Base-by-base conservation (phyloP, 2,797 vertebrate genomes). In the Muscicapa striata region DNA sequence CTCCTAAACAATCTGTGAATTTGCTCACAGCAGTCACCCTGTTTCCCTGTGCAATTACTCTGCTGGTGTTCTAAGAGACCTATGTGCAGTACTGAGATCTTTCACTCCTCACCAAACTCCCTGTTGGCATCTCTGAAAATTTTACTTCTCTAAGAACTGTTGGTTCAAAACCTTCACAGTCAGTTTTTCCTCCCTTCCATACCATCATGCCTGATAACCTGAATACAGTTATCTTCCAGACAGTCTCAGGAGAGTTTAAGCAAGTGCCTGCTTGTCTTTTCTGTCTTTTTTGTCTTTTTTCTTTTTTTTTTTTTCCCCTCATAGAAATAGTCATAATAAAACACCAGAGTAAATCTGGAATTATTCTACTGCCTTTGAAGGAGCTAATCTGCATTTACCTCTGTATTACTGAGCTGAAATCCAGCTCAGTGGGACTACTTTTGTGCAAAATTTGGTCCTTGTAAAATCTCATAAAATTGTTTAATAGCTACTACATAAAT, bases 401-500 rank as follows among this genome's bases (percentile, higher is more conserved):
- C 64, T 38, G 38, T 79, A 70, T 77, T 80, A 72, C 43, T 40
- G 40, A 91, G 36, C 52, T 86, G 38, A 89, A 96, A 96, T 79
- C 79, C 77, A 94, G 62, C 84, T 88, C 95, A 78, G 58, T 87
- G 84, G 79, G 64, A 73, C 82, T 79, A 68, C 92, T 92, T 8
- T 0, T 67, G 64, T 62, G 72, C 58, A 93, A 66, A 86, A 92
- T 95, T 87, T 88, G 74, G 85, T 88, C 64, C 75, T 66, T 84
- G 54, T 67, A 90, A 96, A 91, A 93, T 64, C 59, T 82, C 54
- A 38, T 82, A 49, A 62, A 62, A 78, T 51, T 94, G 63, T 94
- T 96, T 93, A 96, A 89, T 36, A 61, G 89, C 74, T 81, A 59
- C 49, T 59, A 59, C 51, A 62, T 38, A 95, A 97, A 94, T 36